Conservation (phyloP, 2,113 vertebrate species). For the Trichechus manatus region DNA sequence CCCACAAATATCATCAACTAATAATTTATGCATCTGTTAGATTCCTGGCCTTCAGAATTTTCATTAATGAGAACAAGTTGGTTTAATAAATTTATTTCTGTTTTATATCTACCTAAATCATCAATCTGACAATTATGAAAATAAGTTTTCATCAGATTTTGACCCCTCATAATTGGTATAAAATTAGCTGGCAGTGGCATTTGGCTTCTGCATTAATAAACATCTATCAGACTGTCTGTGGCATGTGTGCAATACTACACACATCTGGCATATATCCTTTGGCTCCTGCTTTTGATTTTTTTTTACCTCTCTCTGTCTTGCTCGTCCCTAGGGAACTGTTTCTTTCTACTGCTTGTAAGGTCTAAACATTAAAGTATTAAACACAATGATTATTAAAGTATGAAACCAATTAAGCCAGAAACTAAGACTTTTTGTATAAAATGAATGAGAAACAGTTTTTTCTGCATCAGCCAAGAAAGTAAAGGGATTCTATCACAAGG, state of each 20-base stretch:
- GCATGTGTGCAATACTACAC: not conserved
- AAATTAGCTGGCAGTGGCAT: not conserved
- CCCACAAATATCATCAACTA: not conserved
- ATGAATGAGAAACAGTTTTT: not conserved
- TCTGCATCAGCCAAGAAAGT: not conserved
- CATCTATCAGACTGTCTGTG: not conserved
- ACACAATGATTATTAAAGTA: not conserved
- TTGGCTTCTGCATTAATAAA: not conserved
- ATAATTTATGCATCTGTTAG: not conserved
- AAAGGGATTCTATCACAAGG: not conserved
- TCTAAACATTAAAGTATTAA: conserved; percentile 1
- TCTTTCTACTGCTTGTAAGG: not conserved
- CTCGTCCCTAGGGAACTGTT: not conserved
- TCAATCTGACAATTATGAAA: not conserved
- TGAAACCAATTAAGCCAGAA: not conserved
- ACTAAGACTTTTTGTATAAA: not conserved
- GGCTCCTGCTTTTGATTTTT: not conserved
- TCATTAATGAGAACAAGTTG: not conserved
- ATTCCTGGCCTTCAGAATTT: not conserved
- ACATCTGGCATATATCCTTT: not conserved
- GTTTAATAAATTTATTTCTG: not conserved
- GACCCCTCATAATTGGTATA: not conserved
- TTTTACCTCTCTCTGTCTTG: not conserved
- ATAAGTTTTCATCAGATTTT: not conserved
- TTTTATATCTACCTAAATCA: not conserved